Conservation (phyloP, 2,888 invertebrate species). For the Pachydiplax longipennis region DNA sequence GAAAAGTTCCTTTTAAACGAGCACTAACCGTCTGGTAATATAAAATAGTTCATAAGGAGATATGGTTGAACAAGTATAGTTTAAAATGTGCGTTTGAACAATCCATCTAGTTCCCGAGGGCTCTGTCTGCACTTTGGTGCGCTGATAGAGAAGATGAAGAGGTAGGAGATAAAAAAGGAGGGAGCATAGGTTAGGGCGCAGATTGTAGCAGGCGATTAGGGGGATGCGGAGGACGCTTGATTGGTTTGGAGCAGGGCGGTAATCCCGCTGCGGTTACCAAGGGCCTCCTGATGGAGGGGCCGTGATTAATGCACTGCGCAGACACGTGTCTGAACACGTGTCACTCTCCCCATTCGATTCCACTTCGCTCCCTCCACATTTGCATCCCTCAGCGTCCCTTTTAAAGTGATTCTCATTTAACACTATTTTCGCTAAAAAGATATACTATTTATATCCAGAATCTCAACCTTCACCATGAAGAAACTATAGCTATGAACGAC, state of each 20-base stretch:
- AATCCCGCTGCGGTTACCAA: conserved; percentile 33
- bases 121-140: too few species aligned
- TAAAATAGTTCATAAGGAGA: too few species aligned
- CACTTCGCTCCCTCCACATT: neutral
- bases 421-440: too few species aligned
- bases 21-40: too few species aligned
- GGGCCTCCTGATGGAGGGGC: neutral
- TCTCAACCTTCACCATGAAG: neutral
- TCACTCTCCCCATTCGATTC: conserved; percentile 29
- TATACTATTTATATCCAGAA: too few species aligned
- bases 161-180: neutral
- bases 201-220: conserved; percentile 5
- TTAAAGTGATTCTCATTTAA: too few species aligned
- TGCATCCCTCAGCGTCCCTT: neutral
- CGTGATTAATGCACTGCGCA: conserved; percentile 42
- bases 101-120: too few species aligned
- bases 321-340: conserved; percentile 34
- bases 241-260: conserved; percentile 24
- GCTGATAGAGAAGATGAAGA: neutral
- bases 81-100: too few species aligned
- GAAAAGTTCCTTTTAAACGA: too few species aligned
- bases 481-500: too few species aligned
- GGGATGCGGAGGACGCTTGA: conserved; percentile 19
- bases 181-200: neutral
- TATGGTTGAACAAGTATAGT: too few species aligned